Conservation (phyloP, 2,113 vertebrate species). For the Nibea coibor region DNA sequence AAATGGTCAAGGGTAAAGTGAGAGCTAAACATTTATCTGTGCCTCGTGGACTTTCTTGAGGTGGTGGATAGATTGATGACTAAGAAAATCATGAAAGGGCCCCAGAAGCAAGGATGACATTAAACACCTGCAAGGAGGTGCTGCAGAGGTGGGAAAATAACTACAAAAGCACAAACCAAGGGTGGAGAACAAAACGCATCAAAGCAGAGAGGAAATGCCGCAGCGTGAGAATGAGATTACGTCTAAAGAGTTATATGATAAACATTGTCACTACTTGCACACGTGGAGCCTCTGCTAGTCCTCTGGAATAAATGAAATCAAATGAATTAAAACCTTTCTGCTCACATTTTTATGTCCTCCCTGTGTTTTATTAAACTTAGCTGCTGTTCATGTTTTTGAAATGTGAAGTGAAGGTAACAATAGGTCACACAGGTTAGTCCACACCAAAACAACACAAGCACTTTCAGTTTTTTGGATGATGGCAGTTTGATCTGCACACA, state of each 20-base stretch:
- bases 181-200: background rate
- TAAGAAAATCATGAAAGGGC: background rate
- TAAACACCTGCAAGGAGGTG: background rate
- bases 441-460: background rate
- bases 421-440: too few relatives aligned
- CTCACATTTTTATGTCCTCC: background rate
- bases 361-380: background rate
- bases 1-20: background rate
- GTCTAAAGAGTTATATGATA: background rate
- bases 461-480: background rate
- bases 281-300: background rate
- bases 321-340: background rate
- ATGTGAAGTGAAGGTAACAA: too few relatives aligned
- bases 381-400: background rate
- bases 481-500: conserved; percentile 1
- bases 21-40: conserved; percentile 18
- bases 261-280: background rate
- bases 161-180: background rate
- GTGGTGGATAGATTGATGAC: conserved; percentile 9
- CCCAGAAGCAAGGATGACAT: background rate
- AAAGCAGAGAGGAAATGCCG: background rate
- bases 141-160: background rate
- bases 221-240: background rate
- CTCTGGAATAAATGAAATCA: background rate
- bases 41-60: conserved; percentile 19